Percentiles rank a stretch among this genome's conserved stretches.
Conservation (phyloP, 2,797 vertebrate species). For the Catharus ustulatus region DNA sequence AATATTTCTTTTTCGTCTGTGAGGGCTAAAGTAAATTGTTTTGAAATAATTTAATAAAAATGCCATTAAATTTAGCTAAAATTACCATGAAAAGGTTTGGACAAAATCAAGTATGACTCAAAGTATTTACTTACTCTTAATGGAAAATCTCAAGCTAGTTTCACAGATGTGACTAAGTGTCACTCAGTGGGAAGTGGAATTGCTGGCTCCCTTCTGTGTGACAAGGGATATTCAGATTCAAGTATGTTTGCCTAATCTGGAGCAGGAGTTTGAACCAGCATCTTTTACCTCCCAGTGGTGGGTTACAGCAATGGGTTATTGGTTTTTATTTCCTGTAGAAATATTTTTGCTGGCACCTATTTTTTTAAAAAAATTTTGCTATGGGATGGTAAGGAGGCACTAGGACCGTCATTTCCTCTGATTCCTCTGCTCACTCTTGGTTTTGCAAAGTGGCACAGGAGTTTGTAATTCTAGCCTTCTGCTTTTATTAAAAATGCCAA, state of each 20-base stretch:
- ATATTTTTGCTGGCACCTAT: background rate
- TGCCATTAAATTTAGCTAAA: background rate
- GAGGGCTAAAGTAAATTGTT: background rate
- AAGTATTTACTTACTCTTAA: background rate
- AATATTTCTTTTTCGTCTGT: background rate
- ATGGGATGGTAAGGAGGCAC: background rate
- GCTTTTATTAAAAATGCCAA: background rate
- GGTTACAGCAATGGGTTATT: background rate
- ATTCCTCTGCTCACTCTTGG: background rate
- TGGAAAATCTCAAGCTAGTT: background rate
- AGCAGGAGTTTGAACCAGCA: background rate
- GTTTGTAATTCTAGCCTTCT: background rate
- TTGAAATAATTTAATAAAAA: background rate
- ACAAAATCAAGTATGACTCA: background rate
- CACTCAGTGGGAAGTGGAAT: background rate
- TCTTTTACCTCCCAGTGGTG: background rate
- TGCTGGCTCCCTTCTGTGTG: background rate
- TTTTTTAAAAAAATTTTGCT: background rate
- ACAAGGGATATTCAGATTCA: background rate
- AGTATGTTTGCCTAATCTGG: background rate
- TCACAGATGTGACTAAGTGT: background rate
- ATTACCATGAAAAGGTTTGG: background rate
- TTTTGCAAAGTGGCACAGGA: background rate
- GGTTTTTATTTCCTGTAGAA: background rate
- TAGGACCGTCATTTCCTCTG: background rate